Conservation (phyloP, 2,888 invertebrate genomes). For the Xestia c-nigrum region DNA sequence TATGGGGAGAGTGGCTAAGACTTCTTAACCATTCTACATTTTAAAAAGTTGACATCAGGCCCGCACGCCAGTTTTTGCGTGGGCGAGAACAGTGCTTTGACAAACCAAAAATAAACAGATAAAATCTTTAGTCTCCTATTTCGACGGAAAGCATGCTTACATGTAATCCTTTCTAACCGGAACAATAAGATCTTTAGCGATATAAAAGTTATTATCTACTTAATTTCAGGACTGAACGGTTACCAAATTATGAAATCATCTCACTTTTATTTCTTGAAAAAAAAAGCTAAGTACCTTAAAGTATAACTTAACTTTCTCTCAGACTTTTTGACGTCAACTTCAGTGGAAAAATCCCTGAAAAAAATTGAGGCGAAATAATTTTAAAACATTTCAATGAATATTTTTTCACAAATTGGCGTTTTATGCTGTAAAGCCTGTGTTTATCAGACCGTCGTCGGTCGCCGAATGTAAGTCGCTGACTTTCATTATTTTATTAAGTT, state of each 20-base stretch:
- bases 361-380: conserved; percentile 8
- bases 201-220: neutral
- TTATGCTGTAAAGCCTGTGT: conserved; percentile 2
- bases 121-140: neutral
- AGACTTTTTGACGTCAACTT: conserved; percentile 1
- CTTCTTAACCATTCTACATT: too few species aligned
- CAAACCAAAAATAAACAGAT: neutral
- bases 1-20: neutral
- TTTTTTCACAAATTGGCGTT: conserved; percentile 32
- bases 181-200: neutral
- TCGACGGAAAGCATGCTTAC: neutral
- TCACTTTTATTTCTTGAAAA: neutral
- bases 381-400: conserved; percentile 36
- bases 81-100: neutral
- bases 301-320: neutral
- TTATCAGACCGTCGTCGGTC: neutral
- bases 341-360: neutral
- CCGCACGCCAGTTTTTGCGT: too few species aligned
- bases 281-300: neutral
- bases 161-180: neutral
- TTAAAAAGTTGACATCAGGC: too few species aligned
- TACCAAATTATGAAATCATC: neutral
- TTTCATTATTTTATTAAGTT: conserved; percentile 29
- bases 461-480: conserved; percentile 9
- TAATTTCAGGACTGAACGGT: too few species aligned